Conservation (phyloP, 2,797 vertebrate species). For the Lophius americanus region DNA sequence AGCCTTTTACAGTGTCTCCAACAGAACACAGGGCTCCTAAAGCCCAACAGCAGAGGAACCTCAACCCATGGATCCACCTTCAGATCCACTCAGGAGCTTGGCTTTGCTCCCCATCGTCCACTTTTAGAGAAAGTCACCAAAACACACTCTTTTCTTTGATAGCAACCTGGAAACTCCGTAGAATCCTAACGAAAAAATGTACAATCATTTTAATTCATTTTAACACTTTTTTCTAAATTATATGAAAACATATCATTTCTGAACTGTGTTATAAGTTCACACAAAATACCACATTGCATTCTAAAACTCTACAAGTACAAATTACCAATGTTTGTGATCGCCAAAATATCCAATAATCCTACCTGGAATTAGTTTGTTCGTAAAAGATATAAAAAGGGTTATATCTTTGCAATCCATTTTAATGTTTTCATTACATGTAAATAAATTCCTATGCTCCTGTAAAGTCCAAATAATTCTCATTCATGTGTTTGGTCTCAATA, state of each 20-base stretch:
- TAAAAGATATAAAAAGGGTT: neutral
- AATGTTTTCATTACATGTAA: neutral
- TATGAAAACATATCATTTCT: too few relatives aligned
- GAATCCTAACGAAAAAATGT: too few relatives aligned
- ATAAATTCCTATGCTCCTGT: neutral
- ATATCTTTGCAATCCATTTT: too few relatives aligned
- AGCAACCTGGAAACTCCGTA: too few relatives aligned
- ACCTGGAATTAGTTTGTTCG: neutral
- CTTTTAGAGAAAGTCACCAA: conserved; percentile 5
- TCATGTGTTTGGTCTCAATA: neutral
- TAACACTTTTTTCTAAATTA: too few relatives aligned
- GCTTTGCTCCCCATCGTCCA: too few relatives aligned
- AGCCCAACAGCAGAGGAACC: conserved; percentile 64
- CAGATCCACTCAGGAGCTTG: conserved; percentile 16
- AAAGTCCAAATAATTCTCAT: neutral
- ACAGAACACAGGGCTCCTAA: conserved; percentile 74
- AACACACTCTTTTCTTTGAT: too few relatives aligned
- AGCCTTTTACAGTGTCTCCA: conserved; percentile 84
- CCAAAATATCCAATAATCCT: neutral
- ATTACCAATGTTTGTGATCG: neutral
- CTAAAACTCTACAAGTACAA: too few relatives aligned
- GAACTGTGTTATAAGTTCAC: too few relatives aligned
- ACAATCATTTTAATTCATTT: too few relatives aligned
- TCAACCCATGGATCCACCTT: conserved; percentile 49
- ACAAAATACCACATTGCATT: too few relatives aligned